Base-by-base conservation (phyloP, 2,888 invertebrate genomes). In the Heteropelma amictum region DNA sequence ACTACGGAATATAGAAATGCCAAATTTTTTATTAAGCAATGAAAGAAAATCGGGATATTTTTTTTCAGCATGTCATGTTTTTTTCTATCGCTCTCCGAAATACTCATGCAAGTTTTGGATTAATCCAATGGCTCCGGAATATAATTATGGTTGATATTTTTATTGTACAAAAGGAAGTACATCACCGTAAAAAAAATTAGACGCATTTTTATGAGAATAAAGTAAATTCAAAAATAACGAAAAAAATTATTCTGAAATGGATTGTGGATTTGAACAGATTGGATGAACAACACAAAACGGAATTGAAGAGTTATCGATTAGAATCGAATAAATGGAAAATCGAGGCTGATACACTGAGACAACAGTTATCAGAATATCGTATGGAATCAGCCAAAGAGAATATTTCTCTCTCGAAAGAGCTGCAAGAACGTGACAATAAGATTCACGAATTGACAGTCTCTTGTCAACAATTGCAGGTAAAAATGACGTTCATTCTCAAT, bases 321-420 rank as follows among this genome's bases (percentile, higher is more conserved):
- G 94, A 94, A 83, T 91, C 92, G 42, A 91, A 92, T 64, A 93
- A 93, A 80, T 93, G 93, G 92, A 81, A 93, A 23, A 84, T 90
- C 2, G 93, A 93, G 81, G 88, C 92, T 0, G 85, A 87, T 2
- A 84, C 82, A 54, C 80, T 91, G 42, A 89, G 90, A 69, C 86
- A 89, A 69, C 85, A 90, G 47, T 81, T 91, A 45, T 86, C 85
- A 6, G 90, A 90, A 58, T 88, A 89, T 82, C 87, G 87, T 38
- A 85, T 86, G 71, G 83, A 87, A 56, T 76, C 87, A 6, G 86
- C 86, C 0, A 89, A 89, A 84, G 81, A 86, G 79, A 79, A 89
- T 83, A 76, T 86, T 82, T 82, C 85, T 21, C 81, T 90, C 21
- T 86, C 86, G 77, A 87, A 89, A 60, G 89, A 90, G 68, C 80